These are phyloP conservation scores for Nibea albiflora DNA, from an alignment of 2,113 vertebrate genomes.

Conservation along the genomic window DNA sequence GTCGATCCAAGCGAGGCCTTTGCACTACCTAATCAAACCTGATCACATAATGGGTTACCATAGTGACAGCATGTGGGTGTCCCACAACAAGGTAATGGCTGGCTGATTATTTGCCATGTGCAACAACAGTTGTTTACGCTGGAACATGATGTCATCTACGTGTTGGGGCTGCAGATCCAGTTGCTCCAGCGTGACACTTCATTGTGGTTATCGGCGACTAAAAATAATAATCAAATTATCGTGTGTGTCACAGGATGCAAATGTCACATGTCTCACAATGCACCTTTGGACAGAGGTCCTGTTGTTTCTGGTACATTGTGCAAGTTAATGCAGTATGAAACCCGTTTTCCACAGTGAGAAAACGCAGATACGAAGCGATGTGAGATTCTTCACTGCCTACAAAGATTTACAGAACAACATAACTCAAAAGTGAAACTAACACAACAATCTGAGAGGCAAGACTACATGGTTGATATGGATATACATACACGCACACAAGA, in stretches of 20 bases:
- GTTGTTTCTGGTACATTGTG: conserved; percentile 13
- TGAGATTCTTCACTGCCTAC: not conserved
- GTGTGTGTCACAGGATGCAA: conserved; percentile 50
- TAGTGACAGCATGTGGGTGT: conserved; percentile 29
- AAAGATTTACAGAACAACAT: not conserved
- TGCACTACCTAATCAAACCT: conserved; percentile 24
- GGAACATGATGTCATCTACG: not conserved
- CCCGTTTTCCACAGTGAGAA: not conserved
- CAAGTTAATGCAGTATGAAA: not conserved
- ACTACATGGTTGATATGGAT: not conserved
- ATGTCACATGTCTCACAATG: conserved; percentile 48
- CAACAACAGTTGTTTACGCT: conserved; percentile 19
- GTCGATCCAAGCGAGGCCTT: not conserved
- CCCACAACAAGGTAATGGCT: conserved; percentile 18
- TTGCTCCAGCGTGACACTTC: not conserved
- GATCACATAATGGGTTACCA: conserved; percentile 48
- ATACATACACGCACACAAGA: not conserved
- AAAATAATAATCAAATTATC: conserved; percentile 8
- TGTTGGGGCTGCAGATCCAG: not conserved
- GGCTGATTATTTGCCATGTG: conserved; percentile 1
- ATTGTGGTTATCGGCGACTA: conserved; percentile 3
- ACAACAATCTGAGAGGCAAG: not conserved
- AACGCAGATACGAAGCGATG: not conserved
- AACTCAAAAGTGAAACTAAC: not conserved
- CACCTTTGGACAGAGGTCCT: conserved; percentile 15